Base-by-base conservation (phyloP, 2,797 vertebrate genomes). In the Gadopsis marmoratus region DNA sequence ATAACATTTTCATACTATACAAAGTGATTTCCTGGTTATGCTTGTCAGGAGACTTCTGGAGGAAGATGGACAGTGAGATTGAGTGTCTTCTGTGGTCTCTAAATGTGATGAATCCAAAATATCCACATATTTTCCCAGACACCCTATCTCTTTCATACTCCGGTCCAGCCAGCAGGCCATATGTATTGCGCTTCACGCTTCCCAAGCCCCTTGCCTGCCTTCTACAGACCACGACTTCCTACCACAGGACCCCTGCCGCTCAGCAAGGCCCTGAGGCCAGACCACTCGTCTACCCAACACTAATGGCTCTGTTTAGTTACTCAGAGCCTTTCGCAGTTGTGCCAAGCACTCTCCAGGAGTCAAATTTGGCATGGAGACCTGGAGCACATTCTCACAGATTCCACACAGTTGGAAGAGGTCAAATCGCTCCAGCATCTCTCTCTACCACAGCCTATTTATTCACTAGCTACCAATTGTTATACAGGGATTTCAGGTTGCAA, bases 41-140 rank as follows among this genome's bases (percentile, higher is more conserved):
- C 71, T 79, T 79, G 61, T 86, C 75, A 73, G 70, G 62, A 69
- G 76, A 84, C 69, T 76, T 72, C 45, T 82, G 67, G 29, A 80
- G 68, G 53, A 84, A 88, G 85, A 87, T 70, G 79, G 76, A 84
- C 82, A 79, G 71, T 78, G 56, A 78, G 64, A 88, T 92, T 85
- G 51, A 23, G 41, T 85, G 86, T 88, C 76, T 60, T 85, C 71
- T 89, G 84, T 81, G 86, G 86, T 90, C 72, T 85, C 48, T 50
- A 71, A 89, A 90, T 87, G 73, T 81, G 69, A 89, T 88, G 83
- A 85, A 85, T 87, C 78, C 80, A 79, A 90, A 89, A 88, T 90
- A 86, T 83, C 68, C 79, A 91, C 72, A 88, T 92, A 85, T 86
- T 92, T 93, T 93, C 89, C 86, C 88, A 86, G 89, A 85, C 83